phyloP scores from a whole-genome alignment of 1,140 invertebrate species.

The Brachionus asplanchnoidis region DNA sequence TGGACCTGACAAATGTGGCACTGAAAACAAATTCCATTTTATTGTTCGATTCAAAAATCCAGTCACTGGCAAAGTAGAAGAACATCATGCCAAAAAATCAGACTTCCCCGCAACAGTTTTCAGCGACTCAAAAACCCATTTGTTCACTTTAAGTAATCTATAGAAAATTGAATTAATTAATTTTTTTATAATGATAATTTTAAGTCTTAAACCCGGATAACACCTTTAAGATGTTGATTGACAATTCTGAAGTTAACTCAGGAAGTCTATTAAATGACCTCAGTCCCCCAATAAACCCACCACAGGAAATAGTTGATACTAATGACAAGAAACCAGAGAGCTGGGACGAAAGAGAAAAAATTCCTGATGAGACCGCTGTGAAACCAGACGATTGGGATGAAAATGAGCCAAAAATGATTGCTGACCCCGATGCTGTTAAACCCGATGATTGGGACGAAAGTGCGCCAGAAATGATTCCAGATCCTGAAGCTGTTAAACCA shows the following conservation, averaged over 20 bases:
- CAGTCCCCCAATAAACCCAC: conserved; percentile 83
- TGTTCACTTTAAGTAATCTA: conserved; percentile 69
- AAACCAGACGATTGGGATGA: conserved; percentile 52
- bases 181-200: conserved; percentile 17
- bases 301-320: conserved; percentile 88
- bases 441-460: conserved; percentile 68
- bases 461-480: conserved; percentile 79
- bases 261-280: conserved; percentile 84
- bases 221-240: conserved; percentile 63
- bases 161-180: conserved; percentile 45
- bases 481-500: conserved; percentile 79
- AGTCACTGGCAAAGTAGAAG: conserved; percentile 74
- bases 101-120: conserved; percentile 80
- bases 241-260: conserved; percentile 72
- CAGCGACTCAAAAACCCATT: conserved; percentile 88
- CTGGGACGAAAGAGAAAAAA: conserved; percentile 93
- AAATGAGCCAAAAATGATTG: conserved; percentile 51
- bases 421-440: conserved; percentile 52
- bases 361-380: conserved; percentile 43
- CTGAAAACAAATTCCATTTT: conserved; percentile 90
- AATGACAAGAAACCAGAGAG: conserved; percentile 80
- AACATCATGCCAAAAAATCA: conserved; percentile 73
- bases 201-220: conserved; percentile 78
- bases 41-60: conserved; percentile 95
- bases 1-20: conserved; percentile 97